Conservation (phyloP, 2,888 invertebrate species). For the Electrophaes corylata region DNA sequence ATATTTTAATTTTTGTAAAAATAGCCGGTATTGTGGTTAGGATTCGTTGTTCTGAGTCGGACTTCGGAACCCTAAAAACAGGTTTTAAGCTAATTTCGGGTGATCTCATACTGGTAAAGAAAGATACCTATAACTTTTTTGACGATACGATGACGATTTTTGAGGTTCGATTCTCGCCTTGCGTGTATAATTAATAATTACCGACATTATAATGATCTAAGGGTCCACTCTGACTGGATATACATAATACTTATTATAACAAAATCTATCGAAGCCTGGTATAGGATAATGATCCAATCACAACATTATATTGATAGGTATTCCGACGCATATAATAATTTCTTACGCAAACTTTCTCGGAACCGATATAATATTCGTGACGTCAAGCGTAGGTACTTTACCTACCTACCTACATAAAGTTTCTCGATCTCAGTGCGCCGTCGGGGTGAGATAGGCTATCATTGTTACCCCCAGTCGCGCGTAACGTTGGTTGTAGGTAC, state of each 20-base stretch:
- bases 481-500: too few relatives aligned
- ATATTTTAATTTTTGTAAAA: too few relatives aligned
- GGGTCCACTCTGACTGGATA: too few relatives aligned
- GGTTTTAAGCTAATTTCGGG: background rate
- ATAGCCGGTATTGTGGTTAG: background rate
- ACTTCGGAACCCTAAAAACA: background rate
- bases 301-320: too few relatives aligned
- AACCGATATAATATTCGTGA: background rate
- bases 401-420: slow-evolving; percentile 28
- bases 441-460: slow-evolving; percentile 32
- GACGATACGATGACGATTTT: too few relatives aligned
- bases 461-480: slow-evolving; percentile 32
- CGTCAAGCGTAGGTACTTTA: slow-evolving; percentile 22
- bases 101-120: background rate
- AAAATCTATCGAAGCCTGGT: too few relatives aligned
- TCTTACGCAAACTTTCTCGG: background rate
- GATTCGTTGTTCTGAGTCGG: background rate
- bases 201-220: too few relatives aligned
- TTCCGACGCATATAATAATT: background rate
- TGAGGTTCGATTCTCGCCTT: too few relatives aligned
- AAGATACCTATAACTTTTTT: too few relatives aligned
- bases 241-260: too few relatives aligned
- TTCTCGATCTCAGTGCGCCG: background rate
- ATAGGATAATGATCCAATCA: too few relatives aligned
- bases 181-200: too few relatives aligned